phyloP scores from a whole-genome alignment of 2,888 invertebrate genomes.

The Lathronympha strigana region DNA sequence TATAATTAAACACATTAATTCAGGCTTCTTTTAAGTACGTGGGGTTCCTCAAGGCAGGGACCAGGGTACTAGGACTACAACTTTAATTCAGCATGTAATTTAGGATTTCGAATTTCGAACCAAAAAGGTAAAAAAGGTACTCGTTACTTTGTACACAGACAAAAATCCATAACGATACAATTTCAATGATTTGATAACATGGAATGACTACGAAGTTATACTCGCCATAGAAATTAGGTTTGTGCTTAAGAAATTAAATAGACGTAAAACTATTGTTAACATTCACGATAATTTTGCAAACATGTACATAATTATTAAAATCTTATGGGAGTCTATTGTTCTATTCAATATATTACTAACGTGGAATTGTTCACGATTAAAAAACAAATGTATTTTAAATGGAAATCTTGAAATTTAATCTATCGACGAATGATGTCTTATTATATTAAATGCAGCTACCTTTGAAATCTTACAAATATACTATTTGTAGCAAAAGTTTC shows the following conservation, averaged over 20 bases:
- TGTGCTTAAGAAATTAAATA: constrained; percentile 51
- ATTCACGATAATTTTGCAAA: constrained; percentile 43
- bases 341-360: neutral
- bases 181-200: constrained; percentile 49
- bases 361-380: neutral
- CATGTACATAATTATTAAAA: constrained; percentile 25
- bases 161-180: constrained; percentile 44
- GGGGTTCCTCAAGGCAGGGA: neutral
- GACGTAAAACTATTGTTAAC: constrained; percentile 47
- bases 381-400: neutral
- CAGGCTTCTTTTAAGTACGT: neutral
- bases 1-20: neutral
- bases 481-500: neutral
- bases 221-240: constrained; percentile 52
- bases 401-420: neutral
- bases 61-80: neutral
- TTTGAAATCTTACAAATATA: neutral
- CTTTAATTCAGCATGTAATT: neutral
- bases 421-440: constrained; percentile 3
- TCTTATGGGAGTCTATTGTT: constrained; percentile 22
- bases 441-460: constrained; percentile 17
- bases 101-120: too few species aligned
- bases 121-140: too few species aligned
- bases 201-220: constrained; percentile 65
- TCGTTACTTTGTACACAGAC: neutral